Evolutionary conservation across 2,797 vertebrate genomes (phyloP), one percentile per base, ranked within the genome.

Genomic region (Eidolon dupreanum): DNA sequence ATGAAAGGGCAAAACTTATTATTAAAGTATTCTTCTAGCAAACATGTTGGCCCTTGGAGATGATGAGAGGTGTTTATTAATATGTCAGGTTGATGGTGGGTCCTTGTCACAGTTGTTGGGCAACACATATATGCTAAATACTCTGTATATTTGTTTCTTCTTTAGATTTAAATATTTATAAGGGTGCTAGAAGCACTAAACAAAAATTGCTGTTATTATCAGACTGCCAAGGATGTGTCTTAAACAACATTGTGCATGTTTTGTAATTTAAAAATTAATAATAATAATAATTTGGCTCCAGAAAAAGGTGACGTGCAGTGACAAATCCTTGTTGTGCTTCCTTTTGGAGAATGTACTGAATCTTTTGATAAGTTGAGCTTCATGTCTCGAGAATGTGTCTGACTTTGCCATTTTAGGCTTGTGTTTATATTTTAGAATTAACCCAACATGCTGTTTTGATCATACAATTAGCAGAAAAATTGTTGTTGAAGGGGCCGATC

Each of bases 331-430:
- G 22, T 19, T 17, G 36, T n/a, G 6, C 6, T 12, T 31, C 81
- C 20, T 22, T 46, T 78, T 78, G 73, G 75, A 36, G 49, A 94
- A 3, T 24, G 5, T 88, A 43, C 55, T 8, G 73, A 89, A 68
- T 73, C 17, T 22, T 92, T 70, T 86, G 1, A 55, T 92, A 28
- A 28, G 89, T 74, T 79, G 85, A 97, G 70, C 41, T 94, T 16
- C 49, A 3, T 19, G 36, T 74, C 33, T 38, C 38, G 79, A 71
- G 97, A 95, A 65, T 71, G 8, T 20, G 7, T 68, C 22, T 94
- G 55, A 70, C 16, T 96, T 87, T 95, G 17, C 10, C 55, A 2
- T 83, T 95, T 93, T 49, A 84, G 26, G 31, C 11, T 70, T 90
- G 41, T 0, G 65, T 93, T 97, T 93, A 1, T 49, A 8, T 46